These are phyloP conservation scores for Gracilinanus agilis DNA, from an alignment of 2,113 vertebrate species.

Conservation along the genomic window DNA sequence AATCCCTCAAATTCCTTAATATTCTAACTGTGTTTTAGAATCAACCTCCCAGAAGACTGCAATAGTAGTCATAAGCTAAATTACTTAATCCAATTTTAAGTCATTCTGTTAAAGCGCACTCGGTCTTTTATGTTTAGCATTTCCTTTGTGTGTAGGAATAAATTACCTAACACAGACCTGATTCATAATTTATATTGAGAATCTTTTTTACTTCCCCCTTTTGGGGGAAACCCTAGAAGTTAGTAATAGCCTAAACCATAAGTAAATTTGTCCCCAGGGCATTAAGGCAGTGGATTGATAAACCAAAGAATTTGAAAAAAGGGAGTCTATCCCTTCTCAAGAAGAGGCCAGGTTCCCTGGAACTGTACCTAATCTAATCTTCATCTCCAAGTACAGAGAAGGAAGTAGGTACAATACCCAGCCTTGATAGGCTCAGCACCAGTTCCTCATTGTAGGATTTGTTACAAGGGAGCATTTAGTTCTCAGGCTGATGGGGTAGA, in stretches of 20 bases:
- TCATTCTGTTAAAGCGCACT: neutral
- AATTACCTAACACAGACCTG: neutral
- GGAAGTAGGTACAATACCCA: neutral
- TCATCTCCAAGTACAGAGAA: neutral
- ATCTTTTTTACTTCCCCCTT: neutral
- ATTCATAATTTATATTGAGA: neutral
- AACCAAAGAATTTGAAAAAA: neutral
- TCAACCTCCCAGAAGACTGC: neutral
- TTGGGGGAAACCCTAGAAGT: neutral
- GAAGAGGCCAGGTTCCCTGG: neutral
- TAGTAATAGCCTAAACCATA: neutral
- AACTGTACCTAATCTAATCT: neutral
- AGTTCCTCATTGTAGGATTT: neutral
- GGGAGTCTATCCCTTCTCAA: neutral
- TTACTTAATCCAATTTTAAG: neutral
- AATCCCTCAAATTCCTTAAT: neutral
- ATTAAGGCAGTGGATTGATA: neutral
- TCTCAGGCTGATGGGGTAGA: neutral
- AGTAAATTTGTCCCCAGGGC: neutral
- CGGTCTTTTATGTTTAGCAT: neutral
- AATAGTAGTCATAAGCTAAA: neutral
- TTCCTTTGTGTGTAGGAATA: neutral
- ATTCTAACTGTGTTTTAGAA: neutral
- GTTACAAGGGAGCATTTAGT: neutral
- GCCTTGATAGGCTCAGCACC: neutral